Evolutionary conservation across 2,888 invertebrate genomes (phyloP), one percentile per base, ranked within the genome.

Genomic region (Stramonita haemastoma): DNA sequence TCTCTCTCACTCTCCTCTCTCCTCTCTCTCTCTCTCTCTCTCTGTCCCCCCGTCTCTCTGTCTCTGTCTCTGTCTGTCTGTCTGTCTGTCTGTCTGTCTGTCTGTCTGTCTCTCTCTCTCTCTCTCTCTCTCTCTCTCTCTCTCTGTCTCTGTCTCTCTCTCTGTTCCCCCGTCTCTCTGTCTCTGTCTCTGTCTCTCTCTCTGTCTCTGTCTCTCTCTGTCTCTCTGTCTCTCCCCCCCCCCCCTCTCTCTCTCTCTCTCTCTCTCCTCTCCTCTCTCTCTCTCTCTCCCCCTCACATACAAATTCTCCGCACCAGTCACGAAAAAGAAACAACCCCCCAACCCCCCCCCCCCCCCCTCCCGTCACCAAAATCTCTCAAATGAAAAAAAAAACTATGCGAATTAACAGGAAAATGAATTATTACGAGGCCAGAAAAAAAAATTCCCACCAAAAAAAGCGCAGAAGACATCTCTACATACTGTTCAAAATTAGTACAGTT

Each of bases 61-160:
- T 17, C 15, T 70, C 11, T 57, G 57, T 57, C 17, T 57, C 17
- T 13, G 15, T 17, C 57, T 17, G 57, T 26, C 70, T 70, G 15
- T 70, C 26, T 22, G 5, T 70, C 11, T 57, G 57, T 57, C 17
- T 17, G 57, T 8, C 17, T 57, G 11, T 57, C 57, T 57, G 11
- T 57, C 57, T 57, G 11, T 57, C 57, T 57, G 11, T 57, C 57
- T 57, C 57, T 57, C 57, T 57, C 57, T 57, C 57, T 57, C 57
- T 57, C 57, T 57, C 57, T 57, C 57, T 57, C 57, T 57, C 57
- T 57, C 57, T 57, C 57, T 83, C 60, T 83, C 66, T 88, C 70
- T 70, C 83, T 88, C 70, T 70, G 19, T 70, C 70, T 70, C 57
- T 57, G 57, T 57, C n/a, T n/a, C n/a, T n/a, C n/a, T n/a, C n/a